Evolutionary conservation across 2,797 vertebrate species (phyloP).

Genomic region (Poecilia wingei): DNA sequence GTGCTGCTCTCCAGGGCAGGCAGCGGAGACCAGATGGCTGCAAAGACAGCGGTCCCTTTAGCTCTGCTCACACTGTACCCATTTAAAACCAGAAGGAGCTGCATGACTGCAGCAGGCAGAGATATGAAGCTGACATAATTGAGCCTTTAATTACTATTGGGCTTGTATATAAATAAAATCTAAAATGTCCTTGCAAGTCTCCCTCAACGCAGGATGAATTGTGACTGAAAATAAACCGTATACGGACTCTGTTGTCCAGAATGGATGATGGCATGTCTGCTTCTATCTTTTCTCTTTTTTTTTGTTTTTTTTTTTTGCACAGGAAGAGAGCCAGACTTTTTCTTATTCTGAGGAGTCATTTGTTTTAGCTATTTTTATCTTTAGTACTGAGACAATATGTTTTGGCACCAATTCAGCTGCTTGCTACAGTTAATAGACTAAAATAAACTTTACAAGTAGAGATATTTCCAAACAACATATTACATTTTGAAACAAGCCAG

Average conservation of each 20-base stretch:
- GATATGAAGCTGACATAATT: conserved; percentile 25
- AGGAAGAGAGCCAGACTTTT: conserved; percentile 32
- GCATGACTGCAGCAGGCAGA: conserved; percentile 26
- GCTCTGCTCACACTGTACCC: conserved; percentile 40
- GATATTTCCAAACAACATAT: background rate
- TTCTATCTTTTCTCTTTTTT: conserved; percentile 4
- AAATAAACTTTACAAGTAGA: background rate
- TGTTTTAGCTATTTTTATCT: conserved; percentile 13
- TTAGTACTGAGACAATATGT: background rate
- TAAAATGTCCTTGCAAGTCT: conserved; percentile 2
- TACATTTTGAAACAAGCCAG: background rate
- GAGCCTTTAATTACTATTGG: conserved; percentile 14
- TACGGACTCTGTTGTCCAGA: conserved; percentile 20
- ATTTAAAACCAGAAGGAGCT: conserved; percentile 58
- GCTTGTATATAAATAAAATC: conserved; percentile 2
- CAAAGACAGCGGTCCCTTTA: conserved; percentile 41
- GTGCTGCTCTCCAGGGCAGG: conserved; percentile 30
- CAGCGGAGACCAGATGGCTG: conserved; percentile 66
- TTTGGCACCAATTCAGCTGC: background rate
- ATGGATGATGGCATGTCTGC: conserved; percentile 7
- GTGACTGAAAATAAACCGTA: conserved; percentile 11
- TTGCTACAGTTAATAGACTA: background rate
- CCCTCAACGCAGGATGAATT: background rate
- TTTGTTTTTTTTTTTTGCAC: background rate
- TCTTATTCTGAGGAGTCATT: background rate